Percentiles rank a stretch among this genome's conserved stretches.
Conservation (phyloP, 1,140 invertebrate genomes). For the Cherax destructor region DNA sequence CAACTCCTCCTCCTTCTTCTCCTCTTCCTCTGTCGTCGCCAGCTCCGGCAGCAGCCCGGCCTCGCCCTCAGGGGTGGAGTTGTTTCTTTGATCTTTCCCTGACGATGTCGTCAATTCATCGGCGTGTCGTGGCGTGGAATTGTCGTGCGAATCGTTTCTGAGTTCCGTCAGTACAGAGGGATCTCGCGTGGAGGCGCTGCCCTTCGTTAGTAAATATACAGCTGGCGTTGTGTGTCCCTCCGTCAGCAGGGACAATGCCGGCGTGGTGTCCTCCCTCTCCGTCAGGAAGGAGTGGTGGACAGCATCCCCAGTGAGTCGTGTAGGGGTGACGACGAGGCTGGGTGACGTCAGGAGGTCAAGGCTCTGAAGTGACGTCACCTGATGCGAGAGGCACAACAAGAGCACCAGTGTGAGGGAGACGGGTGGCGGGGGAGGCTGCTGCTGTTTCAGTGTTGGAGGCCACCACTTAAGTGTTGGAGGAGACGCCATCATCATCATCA, state of each 20-base stretch:
- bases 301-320: not conserved
- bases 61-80: not conserved
- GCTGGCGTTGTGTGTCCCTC: too few relatives aligned
- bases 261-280: not conserved
- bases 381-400: not conserved
- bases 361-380: not conserved
- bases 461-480: not conserved
- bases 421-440: not conserved
- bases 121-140: too few relatives aligned
- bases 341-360: not conserved
- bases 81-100: not conserved
- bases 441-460: not conserved
- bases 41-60: too few relatives aligned
- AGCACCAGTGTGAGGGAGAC: not conserved
- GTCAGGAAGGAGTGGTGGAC: not conserved
- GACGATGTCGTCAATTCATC: too few relatives aligned
- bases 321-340: not conserved
- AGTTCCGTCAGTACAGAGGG: not conserved
- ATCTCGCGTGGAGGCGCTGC: not conserved
- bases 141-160: not conserved
- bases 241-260: not conserved
- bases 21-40: too few relatives aligned
- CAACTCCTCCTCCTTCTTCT: too few relatives aligned
- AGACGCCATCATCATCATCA: too few relatives aligned
- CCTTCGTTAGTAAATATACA: not conserved